Evolutionary conservation across 2,113 vertebrate species (phyloP).

Genomic region (Argyrosomus japonicus): DNA sequence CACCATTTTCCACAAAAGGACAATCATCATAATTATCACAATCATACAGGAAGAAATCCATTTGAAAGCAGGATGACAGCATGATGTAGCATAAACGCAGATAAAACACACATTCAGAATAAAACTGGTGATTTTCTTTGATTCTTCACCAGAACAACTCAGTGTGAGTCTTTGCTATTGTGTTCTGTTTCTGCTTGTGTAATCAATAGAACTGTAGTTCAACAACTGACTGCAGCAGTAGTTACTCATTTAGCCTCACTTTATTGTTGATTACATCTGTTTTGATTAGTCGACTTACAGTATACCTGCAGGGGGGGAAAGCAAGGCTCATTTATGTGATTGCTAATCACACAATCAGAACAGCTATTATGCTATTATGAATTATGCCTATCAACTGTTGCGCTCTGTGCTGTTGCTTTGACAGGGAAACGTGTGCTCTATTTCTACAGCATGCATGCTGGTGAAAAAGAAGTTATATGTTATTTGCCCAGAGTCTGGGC

Average conservation of each 20-base stretch:
- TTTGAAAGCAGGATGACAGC: conserved; percentile 12
- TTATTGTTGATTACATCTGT: conserved; percentile 62
- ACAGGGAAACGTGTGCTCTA: background rate
- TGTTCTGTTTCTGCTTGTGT: conserved; percentile 16
- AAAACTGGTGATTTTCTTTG: conserved; percentile 10
- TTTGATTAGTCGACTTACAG: conserved; percentile 56
- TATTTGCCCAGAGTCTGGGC: background rate
- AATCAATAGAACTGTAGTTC: conserved; percentile 30
- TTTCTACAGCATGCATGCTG: background rate
- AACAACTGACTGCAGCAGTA: conserved; percentile 17
- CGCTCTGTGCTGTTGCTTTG: conserved; percentile 4
- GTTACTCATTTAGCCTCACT: conserved; percentile 30
- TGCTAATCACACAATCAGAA: conserved; percentile 68
- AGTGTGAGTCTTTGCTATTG: background rate
- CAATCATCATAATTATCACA: conserved; percentile 36
- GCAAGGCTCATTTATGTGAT: conserved; percentile 42
- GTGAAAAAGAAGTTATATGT: background rate
- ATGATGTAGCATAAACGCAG: conserved; percentile 29
- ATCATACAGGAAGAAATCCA: conserved; percentile 27
- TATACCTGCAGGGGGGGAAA: conserved; percentile 37
- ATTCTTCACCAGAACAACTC: conserved; percentile 13
- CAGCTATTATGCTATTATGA: conserved; percentile 56
- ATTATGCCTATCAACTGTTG: conserved; percentile 16
- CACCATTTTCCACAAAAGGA: conserved; percentile 5
- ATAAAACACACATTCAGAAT: conserved; percentile 19